Conservation (phyloP, 2,113 vertebrate genomes). For the Anoura caudifer region DNA sequence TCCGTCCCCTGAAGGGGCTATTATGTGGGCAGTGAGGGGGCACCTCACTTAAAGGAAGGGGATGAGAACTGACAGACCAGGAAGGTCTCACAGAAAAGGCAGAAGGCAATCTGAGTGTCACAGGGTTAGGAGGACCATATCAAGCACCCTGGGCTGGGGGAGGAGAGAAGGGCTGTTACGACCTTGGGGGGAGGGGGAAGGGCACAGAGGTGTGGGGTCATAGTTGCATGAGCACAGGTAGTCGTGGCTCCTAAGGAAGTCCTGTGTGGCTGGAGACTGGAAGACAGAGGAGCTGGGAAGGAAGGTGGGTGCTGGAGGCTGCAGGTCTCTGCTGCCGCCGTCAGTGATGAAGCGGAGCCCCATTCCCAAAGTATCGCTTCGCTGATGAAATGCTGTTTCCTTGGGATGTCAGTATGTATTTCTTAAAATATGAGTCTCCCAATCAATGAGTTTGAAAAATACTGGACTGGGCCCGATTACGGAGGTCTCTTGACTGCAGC, state of each 20-base stretch:
- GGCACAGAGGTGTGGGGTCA: not conserved
- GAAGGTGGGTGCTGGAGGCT: not conserved
- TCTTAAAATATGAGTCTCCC: not conserved
- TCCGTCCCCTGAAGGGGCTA: fast-evolving
- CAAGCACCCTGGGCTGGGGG: not conserved
- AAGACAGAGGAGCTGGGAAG: not conserved
- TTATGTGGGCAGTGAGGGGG: not conserved
- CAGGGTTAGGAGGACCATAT: not conserved
- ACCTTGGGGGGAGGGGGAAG: too few relatives aligned
- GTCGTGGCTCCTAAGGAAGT: not conserved
- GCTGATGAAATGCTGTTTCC: not conserved
- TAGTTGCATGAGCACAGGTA: not conserved
- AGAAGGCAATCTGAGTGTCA: not conserved
- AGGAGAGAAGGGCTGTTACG: not conserved
- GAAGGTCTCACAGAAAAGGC: not conserved
- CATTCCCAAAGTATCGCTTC: not conserved
- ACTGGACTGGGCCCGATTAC: fast-evolving
- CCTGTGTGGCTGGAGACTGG: not conserved
- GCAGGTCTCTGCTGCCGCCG: fast-evolving
- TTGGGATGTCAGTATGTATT: not conserved
- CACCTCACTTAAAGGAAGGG: not conserved
- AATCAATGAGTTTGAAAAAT: not conserved
- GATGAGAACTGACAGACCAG: not conserved
- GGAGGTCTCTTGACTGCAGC: not conserved
- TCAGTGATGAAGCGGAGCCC: not conserved